Evolutionary conservation across 2,113 vertebrate genomes (phyloP).

Genomic region (Pongo pygmaeus): DNA sequence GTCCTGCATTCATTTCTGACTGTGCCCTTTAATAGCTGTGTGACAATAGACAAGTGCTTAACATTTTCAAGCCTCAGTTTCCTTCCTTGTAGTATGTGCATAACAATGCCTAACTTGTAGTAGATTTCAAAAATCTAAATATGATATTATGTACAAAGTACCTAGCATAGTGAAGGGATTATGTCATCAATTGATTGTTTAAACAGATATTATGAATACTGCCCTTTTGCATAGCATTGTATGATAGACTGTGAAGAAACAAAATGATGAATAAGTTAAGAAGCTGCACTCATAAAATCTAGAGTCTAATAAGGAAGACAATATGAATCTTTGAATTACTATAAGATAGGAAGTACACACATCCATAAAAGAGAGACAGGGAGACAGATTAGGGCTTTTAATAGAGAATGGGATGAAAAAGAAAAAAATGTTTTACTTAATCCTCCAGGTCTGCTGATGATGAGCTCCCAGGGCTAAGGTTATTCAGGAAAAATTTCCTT

Average conservation of each 20-base stretch:
- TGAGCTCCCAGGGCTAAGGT: not conserved
- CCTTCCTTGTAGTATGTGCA: not conserved
- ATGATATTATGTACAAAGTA: not conserved
- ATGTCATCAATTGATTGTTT: not conserved
- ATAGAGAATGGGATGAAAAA: not conserved
- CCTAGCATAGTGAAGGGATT: not conserved
- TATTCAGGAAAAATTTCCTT: not conserved
- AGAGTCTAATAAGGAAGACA: not conserved
- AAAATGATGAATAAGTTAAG: not conserved
- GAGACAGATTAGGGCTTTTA: not conserved
- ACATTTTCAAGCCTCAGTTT: not conserved
- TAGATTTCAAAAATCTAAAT: not conserved
- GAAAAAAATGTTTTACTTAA: not conserved
- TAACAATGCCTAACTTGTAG: not conserved
- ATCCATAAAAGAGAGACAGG: not conserved
- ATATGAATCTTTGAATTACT: not conserved
- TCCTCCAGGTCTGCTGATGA: not conserved
- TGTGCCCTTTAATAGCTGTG: not conserved
- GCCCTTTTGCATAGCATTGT: not conserved
- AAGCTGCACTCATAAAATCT: not conserved
- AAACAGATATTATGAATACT: not conserved
- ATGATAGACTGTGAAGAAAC: not conserved
- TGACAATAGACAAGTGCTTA: not conserved
- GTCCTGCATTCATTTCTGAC: not conserved
- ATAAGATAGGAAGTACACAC: not conserved